Evolutionary conservation across 2,888 invertebrate genomes (phyloP), one percentile per base, ranked within the genome.

Genomic region (Automeris io): DNA sequence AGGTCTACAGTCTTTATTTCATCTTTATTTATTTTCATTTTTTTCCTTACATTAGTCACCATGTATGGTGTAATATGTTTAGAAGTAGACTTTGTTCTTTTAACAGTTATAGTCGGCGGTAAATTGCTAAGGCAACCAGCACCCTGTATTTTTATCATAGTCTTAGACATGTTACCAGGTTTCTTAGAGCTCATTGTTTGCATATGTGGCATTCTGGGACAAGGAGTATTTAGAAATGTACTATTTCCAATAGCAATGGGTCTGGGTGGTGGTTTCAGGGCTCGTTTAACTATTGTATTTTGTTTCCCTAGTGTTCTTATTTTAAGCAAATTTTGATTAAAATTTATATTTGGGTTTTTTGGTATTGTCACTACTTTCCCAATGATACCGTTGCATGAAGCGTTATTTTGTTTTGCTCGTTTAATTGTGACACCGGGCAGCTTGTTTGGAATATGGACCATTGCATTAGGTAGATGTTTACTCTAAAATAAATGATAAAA

Each of bases 401-500:
- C 18, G 40, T 46, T 51, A 16, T 47, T 18, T 47, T 56, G 5
- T 43, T 59, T 68, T 1, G 63, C 41, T 25, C 70, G 67, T 45
- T 68, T 73, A 39, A 79, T 74, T 23, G 71, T 71, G 2, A 77
- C 45, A 29, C 63, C 74, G 37, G 61, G 62, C 9, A 73, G 43
- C 35, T 66, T 70, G 13, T 48, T 57, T 11, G 83, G 85, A 43
- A 86, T 80, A 41, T 73, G 73, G 11, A 83, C 82, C 83, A 82
- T 85, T n/a, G 75, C 74, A 64, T 82, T 77, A 33, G 60, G 66
- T 32, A 54, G 40, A 3, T 69, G 58, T 60, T 78, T 81, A 42
- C 51, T 63, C 83, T 83, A 66, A 44, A 78, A 68, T 13, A 54
- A 41, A 48, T 23, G 37, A 18, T 34, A 24, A 33, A 31, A 18